A percentile compares a stretch with the other conserved stretches of the same genome.
phyloP scores from a whole-genome alignment of 2,797 vertebrate genomes.

The Syndactyla subalaris region DNA sequence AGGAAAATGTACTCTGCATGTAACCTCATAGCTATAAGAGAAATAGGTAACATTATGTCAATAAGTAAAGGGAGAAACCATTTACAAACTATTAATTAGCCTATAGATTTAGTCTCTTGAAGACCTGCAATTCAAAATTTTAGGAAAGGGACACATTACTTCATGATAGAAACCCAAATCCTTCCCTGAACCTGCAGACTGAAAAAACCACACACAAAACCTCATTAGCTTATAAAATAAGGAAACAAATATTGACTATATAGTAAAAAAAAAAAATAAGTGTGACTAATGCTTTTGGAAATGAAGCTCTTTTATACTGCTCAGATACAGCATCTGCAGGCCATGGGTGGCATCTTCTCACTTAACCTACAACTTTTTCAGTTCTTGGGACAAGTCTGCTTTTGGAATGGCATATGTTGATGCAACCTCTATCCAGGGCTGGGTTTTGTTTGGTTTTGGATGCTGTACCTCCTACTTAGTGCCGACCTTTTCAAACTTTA shows the following conservation, averaged over 20 bases:
- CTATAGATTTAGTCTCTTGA: background rate
- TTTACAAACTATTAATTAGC: background rate
- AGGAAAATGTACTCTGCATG: background rate
- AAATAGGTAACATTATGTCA: background rate
- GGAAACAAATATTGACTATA: too few species aligned
- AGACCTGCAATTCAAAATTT: background rate
- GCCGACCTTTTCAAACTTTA: background rate
- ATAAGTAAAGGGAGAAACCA: background rate
- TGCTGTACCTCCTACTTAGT: background rate
- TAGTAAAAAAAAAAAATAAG: background rate
- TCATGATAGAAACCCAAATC: background rate
- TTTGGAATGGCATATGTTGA: background rate
- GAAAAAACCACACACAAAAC: accelerated
- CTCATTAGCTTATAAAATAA: background rate
- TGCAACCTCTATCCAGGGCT: background rate
- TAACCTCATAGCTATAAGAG: background rate
- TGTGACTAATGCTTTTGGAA: background rate
- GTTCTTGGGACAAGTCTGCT: background rate
- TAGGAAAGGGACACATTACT: background rate
- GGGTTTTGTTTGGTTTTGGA: background rate
- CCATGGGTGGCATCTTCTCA: background rate
- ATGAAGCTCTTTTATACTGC: background rate
- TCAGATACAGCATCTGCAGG: background rate
- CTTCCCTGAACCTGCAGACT: background rate
- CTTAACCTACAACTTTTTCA: background rate